phyloP scores from a whole-genome alignment of 1,140 invertebrate species.

The Hylyphantes graminicola region DNA sequence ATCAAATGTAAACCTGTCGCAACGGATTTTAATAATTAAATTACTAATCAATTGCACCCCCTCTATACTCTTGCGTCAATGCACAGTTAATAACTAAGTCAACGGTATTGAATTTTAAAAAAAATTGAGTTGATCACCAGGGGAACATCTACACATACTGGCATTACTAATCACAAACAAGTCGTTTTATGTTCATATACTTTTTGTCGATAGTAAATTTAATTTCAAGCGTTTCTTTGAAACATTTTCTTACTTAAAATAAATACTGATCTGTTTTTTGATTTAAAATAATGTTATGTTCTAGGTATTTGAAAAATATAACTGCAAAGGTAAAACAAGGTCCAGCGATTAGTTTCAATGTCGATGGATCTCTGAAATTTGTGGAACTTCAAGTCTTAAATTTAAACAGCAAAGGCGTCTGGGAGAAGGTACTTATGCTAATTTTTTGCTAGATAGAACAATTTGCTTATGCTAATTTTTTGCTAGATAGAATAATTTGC shows the following conservation, averaged over 20 bases:
- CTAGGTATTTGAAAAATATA: slow-evolving; percentile 62
- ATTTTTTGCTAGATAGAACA: background rate
- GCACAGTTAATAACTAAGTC: too few species aligned
- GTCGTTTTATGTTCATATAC: too few species aligned
- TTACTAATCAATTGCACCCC: too few species aligned
- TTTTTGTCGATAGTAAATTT: too few species aligned
- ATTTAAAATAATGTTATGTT: background rate
- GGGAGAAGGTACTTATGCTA: slow-evolving; percentile 83
- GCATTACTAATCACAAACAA: too few species aligned
- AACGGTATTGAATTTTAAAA: too few species aligned
- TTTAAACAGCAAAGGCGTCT: slow-evolving; percentile 79
- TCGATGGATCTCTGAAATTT: slow-evolving; percentile 86
- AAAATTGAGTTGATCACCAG: too few species aligned
- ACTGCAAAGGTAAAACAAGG: slow-evolving; percentile 67
- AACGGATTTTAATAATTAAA: too few species aligned
- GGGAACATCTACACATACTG: too few species aligned
- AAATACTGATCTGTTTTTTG: background rate
- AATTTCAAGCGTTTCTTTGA: too few species aligned
- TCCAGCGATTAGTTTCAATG: slow-evolving; percentile 86
- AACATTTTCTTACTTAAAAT: background rate
- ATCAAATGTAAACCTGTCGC: too few species aligned
- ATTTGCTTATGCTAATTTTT: slow-evolving; percentile 61
- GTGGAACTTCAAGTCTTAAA: slow-evolving; percentile 94
- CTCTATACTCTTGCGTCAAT: too few species aligned
- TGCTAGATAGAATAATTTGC: slow-evolving; percentile 52